Percentiles rank a stretch among this genome's conserved stretches.
phyloP scores from a whole-genome alignment of 2,113 vertebrate genomes.

The Candoia aspera region DNA sequence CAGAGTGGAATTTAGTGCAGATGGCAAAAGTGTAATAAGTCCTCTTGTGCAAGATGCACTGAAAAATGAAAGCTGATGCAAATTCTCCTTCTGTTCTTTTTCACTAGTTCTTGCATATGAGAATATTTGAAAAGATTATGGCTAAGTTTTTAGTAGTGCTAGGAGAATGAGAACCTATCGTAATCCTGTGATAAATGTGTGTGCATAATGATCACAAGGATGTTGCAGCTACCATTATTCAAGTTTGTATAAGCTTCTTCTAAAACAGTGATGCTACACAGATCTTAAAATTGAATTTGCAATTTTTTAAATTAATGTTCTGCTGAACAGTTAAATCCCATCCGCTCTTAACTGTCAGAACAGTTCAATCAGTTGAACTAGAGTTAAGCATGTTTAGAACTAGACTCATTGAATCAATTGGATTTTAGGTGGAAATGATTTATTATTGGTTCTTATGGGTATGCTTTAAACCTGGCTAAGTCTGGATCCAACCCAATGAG shows the following conservation, averaged over 20 bases:
- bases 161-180: not conserved
- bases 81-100: not conserved
- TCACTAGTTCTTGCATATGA: not conserved
- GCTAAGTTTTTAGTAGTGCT: not conserved
- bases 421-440: not conserved
- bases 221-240: not conserved
- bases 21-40: not conserved
- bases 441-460: not conserved
- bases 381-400: not conserved
- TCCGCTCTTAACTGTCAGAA: not conserved
- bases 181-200: not conserved
- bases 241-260: not conserved
- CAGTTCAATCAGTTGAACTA: not conserved
- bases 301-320: not conserved
- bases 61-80: not conserved
- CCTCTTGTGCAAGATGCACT: not conserved
- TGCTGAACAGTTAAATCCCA: not conserved
- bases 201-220: not conserved
- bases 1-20: not conserved
- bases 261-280: not conserved
- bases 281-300: not conserved
- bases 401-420: not conserved
- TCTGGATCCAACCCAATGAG: not conserved
- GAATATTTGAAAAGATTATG: not conserved
- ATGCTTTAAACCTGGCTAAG: not conserved